Evolutionary conservation across 2,113 vertebrate species (phyloP).

Genomic region (Grammomys dolichurus): DNA sequence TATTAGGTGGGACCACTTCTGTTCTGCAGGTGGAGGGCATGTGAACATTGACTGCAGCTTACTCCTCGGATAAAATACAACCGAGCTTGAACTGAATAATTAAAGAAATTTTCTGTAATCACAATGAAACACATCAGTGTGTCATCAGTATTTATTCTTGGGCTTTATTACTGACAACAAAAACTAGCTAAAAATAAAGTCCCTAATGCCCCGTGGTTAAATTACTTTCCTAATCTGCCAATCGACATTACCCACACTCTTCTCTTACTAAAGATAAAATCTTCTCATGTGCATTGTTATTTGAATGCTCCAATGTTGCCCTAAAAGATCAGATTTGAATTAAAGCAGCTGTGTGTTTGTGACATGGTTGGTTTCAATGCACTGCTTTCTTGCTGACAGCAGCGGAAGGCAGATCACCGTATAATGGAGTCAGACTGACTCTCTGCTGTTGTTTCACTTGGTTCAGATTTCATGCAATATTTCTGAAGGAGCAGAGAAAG

Average conservation of each 20-base stretch:
- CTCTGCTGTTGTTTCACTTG: neutral
- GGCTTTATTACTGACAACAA: slow-evolving; percentile 29
- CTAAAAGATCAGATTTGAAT: neutral
- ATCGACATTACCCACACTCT: neutral
- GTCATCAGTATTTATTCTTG: neutral
- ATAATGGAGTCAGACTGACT: slow-evolving; percentile 17
- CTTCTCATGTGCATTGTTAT: neutral
- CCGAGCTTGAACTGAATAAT: neutral
- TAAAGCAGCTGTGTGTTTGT: neutral
- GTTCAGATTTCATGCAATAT: slow-evolving; percentile 39
- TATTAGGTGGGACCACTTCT: neutral
- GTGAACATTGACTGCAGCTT: rapidly evolving
- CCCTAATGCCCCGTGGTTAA: neutral
- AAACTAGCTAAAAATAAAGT: slow-evolving; percentile 36
- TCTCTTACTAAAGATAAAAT: neutral
- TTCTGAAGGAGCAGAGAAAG: slow-evolving; percentile 25
- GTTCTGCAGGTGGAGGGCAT: neutral
- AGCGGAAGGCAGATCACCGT: neutral
- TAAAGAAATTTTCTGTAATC: neutral
- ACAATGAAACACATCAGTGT: neutral
- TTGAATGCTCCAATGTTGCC: neutral
- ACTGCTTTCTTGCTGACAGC: neutral
- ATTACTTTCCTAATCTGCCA: neutral
- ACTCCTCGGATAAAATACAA: neutral
- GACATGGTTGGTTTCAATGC: neutral